phyloP scores from a whole-genome alignment of 2,113 vertebrate species.

The Pygoscelis adeliae region DNA sequence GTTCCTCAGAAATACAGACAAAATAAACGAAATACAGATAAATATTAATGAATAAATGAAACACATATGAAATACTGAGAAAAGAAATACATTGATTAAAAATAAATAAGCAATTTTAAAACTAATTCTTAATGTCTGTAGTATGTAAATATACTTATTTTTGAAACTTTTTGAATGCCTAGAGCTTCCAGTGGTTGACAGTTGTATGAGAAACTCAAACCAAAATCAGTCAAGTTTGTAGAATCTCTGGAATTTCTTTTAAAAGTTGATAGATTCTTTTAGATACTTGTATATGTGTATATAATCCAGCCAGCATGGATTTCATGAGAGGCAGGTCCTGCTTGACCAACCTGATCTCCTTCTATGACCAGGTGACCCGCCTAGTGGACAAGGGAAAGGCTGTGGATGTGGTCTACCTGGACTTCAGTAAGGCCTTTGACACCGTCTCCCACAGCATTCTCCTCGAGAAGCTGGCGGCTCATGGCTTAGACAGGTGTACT shows the following conservation, averaged over 20 bases:
- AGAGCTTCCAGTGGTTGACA: neutral
- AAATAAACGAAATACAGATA: neutral
- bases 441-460: too few species aligned
- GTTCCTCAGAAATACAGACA: neutral
- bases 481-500: too few species aligned
- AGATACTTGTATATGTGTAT: neutral
- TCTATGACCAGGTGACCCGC: too few species aligned
- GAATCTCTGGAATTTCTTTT: neutral
- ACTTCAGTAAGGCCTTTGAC: too few species aligned
- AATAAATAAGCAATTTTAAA: neutral
- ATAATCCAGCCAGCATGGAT: too few species aligned
- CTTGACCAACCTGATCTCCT: too few species aligned
- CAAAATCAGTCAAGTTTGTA: neutral
- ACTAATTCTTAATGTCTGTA: neutral
- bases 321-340: too few species aligned
- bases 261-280: neutral
- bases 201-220: neutral
- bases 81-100: neutral
- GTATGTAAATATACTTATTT: neutral
- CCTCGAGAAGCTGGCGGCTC: too few species aligned
- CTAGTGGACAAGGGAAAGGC: too few species aligned
- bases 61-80: neutral
- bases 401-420: too few species aligned
- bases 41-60: neutral
- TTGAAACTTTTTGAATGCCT: neutral